Conservation (phyloP, 2,113 vertebrate species). For the cat (Felis catus) region DNA sequence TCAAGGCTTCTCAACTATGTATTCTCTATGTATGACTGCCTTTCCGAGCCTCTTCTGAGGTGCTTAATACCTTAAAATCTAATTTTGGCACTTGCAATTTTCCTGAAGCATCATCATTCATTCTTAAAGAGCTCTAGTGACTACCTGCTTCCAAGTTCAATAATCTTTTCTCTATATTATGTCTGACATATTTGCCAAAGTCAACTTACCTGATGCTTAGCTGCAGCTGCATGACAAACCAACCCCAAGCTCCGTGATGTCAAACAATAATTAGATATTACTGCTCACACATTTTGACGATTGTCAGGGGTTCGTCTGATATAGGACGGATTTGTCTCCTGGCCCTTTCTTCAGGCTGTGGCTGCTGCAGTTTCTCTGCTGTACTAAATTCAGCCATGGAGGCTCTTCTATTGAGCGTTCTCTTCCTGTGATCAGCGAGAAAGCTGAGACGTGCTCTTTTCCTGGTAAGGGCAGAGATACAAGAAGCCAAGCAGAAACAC, state of each 20-base stretch:
- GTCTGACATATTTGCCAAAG: background rate
- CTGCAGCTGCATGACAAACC: background rate
- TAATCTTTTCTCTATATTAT: background rate
- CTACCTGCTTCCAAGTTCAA: background rate
- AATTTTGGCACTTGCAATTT: background rate
- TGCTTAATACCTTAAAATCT: background rate
- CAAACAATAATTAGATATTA: background rate
- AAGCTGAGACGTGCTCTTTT: background rate
- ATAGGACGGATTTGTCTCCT: background rate
- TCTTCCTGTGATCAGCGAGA: background rate
- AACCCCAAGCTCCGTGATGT: background rate
- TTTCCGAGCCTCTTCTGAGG: background rate
- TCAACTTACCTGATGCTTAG: background rate
- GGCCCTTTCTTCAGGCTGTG: background rate
- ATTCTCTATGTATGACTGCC: background rate
- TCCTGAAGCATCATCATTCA: background rate
- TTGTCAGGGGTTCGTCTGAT: background rate
- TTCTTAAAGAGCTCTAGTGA: background rate
- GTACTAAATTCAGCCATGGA: background rate
- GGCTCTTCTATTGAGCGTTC: background rate
- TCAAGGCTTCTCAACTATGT: background rate
- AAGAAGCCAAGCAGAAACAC: background rate
- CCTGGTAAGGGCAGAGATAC: background rate
- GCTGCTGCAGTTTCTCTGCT: background rate
- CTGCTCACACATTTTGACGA: background rate